These are phyloP conservation scores for Nesogale talazaci DNA, from an alignment of 2,113 vertebrate species.

Conservation along the genomic window DNA sequence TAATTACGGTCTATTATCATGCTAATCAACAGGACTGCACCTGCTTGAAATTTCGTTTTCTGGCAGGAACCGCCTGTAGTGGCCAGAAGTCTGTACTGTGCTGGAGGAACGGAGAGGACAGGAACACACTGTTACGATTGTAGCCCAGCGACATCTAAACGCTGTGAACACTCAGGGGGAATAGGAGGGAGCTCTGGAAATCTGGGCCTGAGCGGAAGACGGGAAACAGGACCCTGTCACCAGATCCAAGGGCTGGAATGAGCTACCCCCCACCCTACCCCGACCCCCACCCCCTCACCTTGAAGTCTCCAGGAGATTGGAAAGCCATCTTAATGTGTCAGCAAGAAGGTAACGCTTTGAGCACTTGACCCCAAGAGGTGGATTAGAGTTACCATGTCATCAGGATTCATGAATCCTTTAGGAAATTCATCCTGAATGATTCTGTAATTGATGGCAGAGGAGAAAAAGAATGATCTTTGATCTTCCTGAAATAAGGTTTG, in stretches of 20 bases:
- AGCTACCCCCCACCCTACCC: not conserved
- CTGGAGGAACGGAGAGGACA: not conserved
- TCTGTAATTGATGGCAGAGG: slow-evolving; percentile 15
- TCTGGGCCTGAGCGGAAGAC: not conserved
- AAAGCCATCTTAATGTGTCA: slow-evolving; percentile 32
- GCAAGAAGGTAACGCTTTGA: not conserved
- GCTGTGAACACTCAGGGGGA: slow-evolving; percentile 21
- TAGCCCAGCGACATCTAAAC: not conserved
- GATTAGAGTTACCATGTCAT: not conserved
- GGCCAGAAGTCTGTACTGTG: slow-evolving; percentile 35
- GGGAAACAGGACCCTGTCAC: not conserved
- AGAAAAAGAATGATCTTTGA: not conserved
- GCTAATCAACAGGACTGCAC: slow-evolving; percentile 68
- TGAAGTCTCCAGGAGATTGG: slow-evolving; percentile 8
- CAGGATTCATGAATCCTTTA: slow-evolving; percentile 11
- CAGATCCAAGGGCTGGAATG: not conserved
- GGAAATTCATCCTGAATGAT: not conserved
- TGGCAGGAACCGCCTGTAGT: slow-evolving; percentile 50
- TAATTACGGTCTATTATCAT: slow-evolving; percentile 74
- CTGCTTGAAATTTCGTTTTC: slow-evolving; percentile 75
- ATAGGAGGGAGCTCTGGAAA: not conserved
- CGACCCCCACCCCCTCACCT: not conserved
- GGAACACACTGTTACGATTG: not conserved
- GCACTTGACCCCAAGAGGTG: not conserved
- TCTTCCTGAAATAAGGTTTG: not conserved